Evolutionary conservation across 2,113 vertebrate genomes (phyloP).

Genomic region (Microtus montanus): DNA sequence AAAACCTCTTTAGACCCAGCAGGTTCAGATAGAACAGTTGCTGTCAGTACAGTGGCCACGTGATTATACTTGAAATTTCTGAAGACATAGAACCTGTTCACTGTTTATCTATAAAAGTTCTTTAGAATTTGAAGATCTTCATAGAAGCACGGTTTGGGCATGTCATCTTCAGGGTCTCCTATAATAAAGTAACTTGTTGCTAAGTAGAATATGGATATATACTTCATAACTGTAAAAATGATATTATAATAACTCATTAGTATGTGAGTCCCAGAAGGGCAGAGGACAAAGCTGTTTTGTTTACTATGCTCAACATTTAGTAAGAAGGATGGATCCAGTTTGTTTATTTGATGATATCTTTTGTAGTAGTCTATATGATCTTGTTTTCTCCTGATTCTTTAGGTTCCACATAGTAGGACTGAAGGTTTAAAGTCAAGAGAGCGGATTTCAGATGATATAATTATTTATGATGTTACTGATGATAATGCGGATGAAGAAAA

Average conservation of each 20-base stretch:
- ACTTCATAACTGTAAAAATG: background rate
- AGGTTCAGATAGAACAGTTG: background rate
- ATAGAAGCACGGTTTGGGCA: background rate
- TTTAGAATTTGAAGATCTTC: conserved; percentile 37
- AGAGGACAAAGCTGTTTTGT: background rate
- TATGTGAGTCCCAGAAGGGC: background rate
- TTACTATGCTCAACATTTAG: background rate
- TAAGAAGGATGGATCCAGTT: background rate
- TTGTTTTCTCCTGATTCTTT: conserved; percentile 59
- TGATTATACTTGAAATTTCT: conserved; percentile 21
- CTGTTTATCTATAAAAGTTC: background rate
- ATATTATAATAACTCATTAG: background rate
- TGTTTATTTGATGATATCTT: background rate
- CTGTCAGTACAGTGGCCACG: background rate
- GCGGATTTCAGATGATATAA: conserved; percentile 92
- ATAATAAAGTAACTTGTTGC: background rate
- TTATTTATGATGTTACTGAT: conserved; percentile 94
- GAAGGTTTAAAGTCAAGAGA: conserved; percentile 89
- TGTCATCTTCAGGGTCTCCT: background rate
- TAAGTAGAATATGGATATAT: background rate
- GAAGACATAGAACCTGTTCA: conserved; percentile 13
- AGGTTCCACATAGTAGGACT: conserved; percentile 87
- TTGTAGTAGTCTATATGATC: background rate
- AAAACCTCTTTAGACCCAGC: background rate
- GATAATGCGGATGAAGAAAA: conserved; percentile 86